Conservation (phyloP, 1,140 invertebrate genomes). For the Plectrocnemia conspersa region DNA sequence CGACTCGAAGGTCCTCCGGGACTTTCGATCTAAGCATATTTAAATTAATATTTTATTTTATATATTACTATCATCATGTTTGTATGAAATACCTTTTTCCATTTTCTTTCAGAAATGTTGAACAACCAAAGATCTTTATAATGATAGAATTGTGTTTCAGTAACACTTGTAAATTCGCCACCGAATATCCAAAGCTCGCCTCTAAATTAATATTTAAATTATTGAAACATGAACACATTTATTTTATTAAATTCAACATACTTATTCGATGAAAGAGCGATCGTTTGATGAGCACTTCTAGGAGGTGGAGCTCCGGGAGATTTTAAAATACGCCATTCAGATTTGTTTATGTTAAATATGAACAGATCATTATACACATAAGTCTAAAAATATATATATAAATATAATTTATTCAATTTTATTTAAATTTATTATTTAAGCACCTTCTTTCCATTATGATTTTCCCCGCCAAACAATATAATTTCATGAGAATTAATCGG, state of each 20-base stretch:
- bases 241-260: constrained; percentile 32
- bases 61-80: background rate
- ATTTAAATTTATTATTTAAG: constrained; percentile 25
- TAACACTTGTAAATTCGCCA: constrained; percentile 86
- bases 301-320: constrained; percentile 79
- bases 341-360: constrained; percentile 76
- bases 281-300: constrained; percentile 81
- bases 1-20: constrained; percentile 74
- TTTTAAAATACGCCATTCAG: constrained; percentile 75
- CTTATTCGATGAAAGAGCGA: constrained; percentile 63
- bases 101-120: constrained; percentile 69
- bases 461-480: constrained; percentile 89
- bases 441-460: constrained; percentile 86
- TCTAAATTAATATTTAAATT: constrained; percentile 41
- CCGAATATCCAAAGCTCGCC: constrained; percentile 85
- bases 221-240: background rate
- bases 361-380: constrained; percentile 80
- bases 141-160: constrained; percentile 90
- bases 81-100: constrained; percentile 73
- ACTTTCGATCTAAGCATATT: constrained; percentile 46
- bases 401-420: constrained; percentile 5
- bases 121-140: constrained; percentile 91
- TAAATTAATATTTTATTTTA: constrained; percentile 1
- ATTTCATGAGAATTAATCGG: constrained; percentile 81
- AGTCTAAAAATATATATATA: constrained; percentile 56